A percentile compares a stretch with the other conserved stretches of the same genome.
Evolutionary conservation across 2,888 invertebrate species (phyloP).

Genomic region (Callosobruchus maculatus): DNA sequence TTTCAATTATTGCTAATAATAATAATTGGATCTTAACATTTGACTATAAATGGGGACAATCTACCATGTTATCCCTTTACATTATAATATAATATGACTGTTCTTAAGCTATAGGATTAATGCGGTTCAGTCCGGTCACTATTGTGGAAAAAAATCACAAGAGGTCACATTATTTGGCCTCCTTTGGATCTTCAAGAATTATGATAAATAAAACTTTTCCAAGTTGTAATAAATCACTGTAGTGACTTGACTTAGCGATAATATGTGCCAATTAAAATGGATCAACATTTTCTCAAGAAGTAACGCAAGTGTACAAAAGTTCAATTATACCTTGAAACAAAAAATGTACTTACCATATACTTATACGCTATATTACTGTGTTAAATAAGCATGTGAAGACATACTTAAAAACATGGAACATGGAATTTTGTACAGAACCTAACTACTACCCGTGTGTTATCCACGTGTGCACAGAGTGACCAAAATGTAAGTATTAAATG

Average conservation of each 20-base stretch:
- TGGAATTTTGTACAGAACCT: neutral
- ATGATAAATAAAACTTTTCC: no score
- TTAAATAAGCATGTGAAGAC: neutral
- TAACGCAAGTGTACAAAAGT: neutral
- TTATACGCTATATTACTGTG: neutral
- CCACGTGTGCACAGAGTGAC: neutral
- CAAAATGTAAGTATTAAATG: neutral
- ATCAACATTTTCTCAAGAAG: slow-evolving; percentile 1
- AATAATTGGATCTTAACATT: slow-evolving; percentile 40
- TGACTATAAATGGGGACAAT: slow-evolving; percentile 51
- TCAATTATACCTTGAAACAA: neutral
- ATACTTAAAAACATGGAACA: neutral
- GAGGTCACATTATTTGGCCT: neutral
- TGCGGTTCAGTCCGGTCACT: slow-evolving; percentile 4
- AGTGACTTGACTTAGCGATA: neutral
- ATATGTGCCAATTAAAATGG: neutral
- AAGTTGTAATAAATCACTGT: slow-evolving; percentile 8
- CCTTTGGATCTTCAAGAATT: neutral
- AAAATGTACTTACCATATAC: neutral
- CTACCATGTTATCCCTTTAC: slow-evolving; percentile 45
- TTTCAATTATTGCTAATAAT: slow-evolving; percentile 34
- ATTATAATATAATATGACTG: slow-evolving; percentile 33
- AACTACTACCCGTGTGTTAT: neutral
- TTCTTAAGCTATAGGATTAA: slow-evolving; percentile 30
- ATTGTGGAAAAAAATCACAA: neutral